Evolutionary conservation across 2,888 invertebrate genomes (phyloP), one percentile per base, ranked within the genome.

Genomic region (Anagyrus pseudococci): DNA sequence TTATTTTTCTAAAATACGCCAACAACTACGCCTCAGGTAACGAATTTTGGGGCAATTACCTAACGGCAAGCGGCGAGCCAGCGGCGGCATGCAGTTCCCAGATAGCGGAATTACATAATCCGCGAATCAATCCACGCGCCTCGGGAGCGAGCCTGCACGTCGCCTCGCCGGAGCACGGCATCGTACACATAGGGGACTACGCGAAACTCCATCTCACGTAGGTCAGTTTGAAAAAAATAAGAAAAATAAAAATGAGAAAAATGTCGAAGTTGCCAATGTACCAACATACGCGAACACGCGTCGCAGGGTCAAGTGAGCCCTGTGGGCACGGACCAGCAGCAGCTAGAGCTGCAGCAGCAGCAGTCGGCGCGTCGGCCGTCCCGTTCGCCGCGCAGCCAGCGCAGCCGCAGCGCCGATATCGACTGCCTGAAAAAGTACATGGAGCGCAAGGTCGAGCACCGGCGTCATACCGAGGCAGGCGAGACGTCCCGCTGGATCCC

Each of bases 11-110:
- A 33, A 33, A 6, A n/a, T n/a, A 8, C 6, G 13, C 6, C 25
- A 29, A 50, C 19, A 50, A 50, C 10, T 13, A 37, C 19, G 37
- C 3, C 17, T 4, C 48, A 77, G 90, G 90, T 47, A 90, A 90
- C 70, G 90, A 90, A 73, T 90, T 87, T 75, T 90, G 90, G 90
- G 70, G 77, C 2, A 85, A 85, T 19, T 84, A 82, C 57, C 71
- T 88, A 2, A 75, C 80, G 0, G 75, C 82, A 0, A 86, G 87
- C 0, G 87, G 88, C 1, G 87, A 88, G 72, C 85, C 88, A 0
- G 88, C 88, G 0, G 87, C 87, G 0, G 88, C 88, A 0, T 84
- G 85, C 57, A 86, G 86, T 1, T 85, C 84, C 0, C 87, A 88
- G 71, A 81, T 88, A 1, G 68, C 86, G 0, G 88, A 88, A 70